Evolutionary conservation across 2,888 invertebrate genomes (phyloP), one percentile per base, ranked within the genome.

Genomic region (Kuschelorhynchus macadamiae): DNA sequence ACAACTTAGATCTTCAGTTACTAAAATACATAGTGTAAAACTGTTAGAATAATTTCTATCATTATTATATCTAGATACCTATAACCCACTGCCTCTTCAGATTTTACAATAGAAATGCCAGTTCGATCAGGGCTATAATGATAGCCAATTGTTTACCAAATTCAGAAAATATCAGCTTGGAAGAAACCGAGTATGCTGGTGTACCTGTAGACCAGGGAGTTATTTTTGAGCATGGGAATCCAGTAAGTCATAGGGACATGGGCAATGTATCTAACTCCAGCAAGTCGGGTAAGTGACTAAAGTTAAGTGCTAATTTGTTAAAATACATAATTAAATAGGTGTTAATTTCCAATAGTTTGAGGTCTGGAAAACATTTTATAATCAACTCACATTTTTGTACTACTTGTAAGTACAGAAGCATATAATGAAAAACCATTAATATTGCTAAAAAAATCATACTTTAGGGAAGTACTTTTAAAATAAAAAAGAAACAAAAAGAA

Each of bases 71-170:
- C 25, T 39, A 70, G 64, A 53, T 92, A 39, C 92, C 93, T 0
- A 91, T 94, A 46, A 89, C 92, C 82, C 90, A 89, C 77, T 89
- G 89, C 77, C 82, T 92, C 70, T 91, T 88, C 74, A 75, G 79
- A 74, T 94, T 95, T 81, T 92, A 92, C 80, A 94, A 94, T 81
- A 86, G 88, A 17, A 93, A 92, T 83, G 92, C 93, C 2, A 92
- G 93, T 75, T 92, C 93, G 0, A 89, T 94, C 41, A 86, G 93
- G 49, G 89, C 91, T 4, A 87, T 94, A 33, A 90, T 92, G 88
- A 88, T 94, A 46, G 92, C 93, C 0, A 89, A 91, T 80, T 92
- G 92, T 79, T 80, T 87, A 55, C 85, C 87, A 21, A 84, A 82
- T 72, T 81, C 82, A 0, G 82, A 83, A 75, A 76, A 80, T 72